Percentiles rank a stretch among this genome's conserved stretches.
These are phyloP conservation scores for Bombus fervidus DNA, from an alignment of 1,140 invertebrate genomes.

Conservation along the genomic window DNA sequence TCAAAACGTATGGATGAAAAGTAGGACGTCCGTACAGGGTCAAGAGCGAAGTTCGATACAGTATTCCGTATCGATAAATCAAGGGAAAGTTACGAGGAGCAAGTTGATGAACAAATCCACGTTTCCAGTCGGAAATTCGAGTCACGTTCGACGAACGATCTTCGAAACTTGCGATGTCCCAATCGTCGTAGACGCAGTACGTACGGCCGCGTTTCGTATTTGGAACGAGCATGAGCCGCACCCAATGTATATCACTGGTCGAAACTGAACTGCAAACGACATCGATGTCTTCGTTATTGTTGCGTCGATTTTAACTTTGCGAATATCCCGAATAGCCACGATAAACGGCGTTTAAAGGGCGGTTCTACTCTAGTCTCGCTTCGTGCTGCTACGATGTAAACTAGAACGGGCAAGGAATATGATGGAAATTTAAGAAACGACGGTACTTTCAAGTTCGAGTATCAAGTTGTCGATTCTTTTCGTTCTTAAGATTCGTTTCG, in stretches of 20 bases:
- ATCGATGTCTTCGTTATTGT: neutral
- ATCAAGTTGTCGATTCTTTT: too few relatives aligned
- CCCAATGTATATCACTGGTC: neutral
- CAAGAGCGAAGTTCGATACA: neutral
- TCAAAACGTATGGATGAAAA: neutral
- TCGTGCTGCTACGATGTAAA: too few relatives aligned
- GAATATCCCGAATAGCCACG: too few relatives aligned
- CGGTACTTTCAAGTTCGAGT: too few relatives aligned
- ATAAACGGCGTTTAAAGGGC: too few relatives aligned
- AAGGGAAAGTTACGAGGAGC: slow-evolving; percentile 17
- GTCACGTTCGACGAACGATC: slow-evolving; percentile 41
- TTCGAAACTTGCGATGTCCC: slow-evolving; percentile 47
- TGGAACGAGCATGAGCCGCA: slow-evolving; percentile 34
- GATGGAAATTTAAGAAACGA: too few relatives aligned
- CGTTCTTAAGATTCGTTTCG: too few relatives aligned
- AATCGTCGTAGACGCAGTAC: slow-evolving; percentile 16
- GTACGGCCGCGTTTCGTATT: slow-evolving; percentile 38
- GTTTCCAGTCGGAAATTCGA: slow-evolving; percentile 14
- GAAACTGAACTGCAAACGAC: neutral
- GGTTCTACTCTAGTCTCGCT: too few relatives aligned
- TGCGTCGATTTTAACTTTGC: neutral
- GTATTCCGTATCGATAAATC: slow-evolving; percentile 6
- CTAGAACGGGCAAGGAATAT: too few relatives aligned
- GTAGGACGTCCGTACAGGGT: neutral
- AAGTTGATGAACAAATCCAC: slow-evolving; percentile 1